Conservation (phyloP, 2,113 vertebrate species). For the Mellivora capensis region DNA sequence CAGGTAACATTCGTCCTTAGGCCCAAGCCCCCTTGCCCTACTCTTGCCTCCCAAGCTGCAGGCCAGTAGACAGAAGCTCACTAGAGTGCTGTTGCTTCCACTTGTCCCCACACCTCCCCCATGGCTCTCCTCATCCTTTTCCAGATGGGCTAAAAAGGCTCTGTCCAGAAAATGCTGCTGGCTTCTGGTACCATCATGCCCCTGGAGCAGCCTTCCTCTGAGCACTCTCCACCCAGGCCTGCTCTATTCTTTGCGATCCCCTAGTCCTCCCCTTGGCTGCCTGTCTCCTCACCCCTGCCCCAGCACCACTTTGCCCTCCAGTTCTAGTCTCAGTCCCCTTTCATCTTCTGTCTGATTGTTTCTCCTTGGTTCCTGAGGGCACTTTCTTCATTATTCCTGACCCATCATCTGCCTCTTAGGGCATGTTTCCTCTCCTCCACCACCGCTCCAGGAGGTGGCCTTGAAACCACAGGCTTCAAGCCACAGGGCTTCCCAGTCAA, state of each 20-base stretch:
- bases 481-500: background rate
- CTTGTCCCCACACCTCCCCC: fast-evolving
- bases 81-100: background rate
- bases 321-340: background rate
- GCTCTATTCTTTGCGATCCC: background rate
- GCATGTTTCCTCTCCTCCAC: background rate
- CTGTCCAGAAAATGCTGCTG: background rate
- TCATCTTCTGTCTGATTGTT: background rate
- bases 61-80: background rate
- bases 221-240: background rate
- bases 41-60: background rate
- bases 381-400: background rate
- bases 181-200: background rate
- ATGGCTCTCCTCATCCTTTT: background rate
- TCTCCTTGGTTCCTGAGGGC: background rate
- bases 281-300: background rate
- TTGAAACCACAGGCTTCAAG: background rate
- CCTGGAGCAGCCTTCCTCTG: background rate
- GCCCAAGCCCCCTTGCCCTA: background rate
- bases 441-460: background rate
- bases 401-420: background rate
- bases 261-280: background rate
- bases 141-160: slow-evolving; percentile 2
- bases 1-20: background rate
- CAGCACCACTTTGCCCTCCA: background rate